A percentile compares a stretch with the other conserved stretches of the same genome.
These are phyloP conservation scores for Pangasius djambal DNA, from an alignment of 2,797 vertebrate species.

Conservation along the genomic window DNA sequence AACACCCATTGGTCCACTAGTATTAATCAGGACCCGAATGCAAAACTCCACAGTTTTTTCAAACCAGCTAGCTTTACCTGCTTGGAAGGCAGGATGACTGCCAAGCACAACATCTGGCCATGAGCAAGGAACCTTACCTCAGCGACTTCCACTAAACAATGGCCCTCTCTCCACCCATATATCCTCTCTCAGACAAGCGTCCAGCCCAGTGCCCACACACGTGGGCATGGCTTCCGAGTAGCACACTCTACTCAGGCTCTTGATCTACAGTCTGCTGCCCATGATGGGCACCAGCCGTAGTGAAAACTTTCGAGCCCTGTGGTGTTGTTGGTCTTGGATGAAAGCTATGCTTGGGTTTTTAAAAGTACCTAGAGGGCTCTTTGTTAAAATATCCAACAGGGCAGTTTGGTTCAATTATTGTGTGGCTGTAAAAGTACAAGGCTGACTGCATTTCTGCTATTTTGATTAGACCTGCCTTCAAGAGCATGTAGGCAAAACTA, in stretches of 20 bases:
- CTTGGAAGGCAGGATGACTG: slow-evolving; percentile 24
- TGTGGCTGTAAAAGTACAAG: slow-evolving; percentile 24
- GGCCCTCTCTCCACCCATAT: slow-evolving; percentile 37
- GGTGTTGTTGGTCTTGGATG: slow-evolving; percentile 68
- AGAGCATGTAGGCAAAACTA: neutral
- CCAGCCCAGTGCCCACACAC: slow-evolving; percentile 24
- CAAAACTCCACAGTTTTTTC: neutral
- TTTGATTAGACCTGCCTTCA: slow-evolving; percentile 1
- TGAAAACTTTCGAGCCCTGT: slow-evolving; percentile 61
- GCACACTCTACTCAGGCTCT: slow-evolving; percentile 23
- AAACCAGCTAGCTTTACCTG: slow-evolving; percentile 56
- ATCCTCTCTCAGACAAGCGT: neutral
- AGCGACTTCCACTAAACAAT: slow-evolving; percentile 63
- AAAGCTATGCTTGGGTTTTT: slow-evolving; percentile 57
- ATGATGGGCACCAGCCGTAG: slow-evolving; percentile 42
- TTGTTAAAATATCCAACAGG: slow-evolving; percentile 24
- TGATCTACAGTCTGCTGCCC: slow-evolving; percentile 59
- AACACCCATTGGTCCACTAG: neutral
- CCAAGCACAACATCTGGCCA: slow-evolving; percentile 67
- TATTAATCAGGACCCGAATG: slow-evolving; percentile 4
- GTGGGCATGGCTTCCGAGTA: slow-evolving; percentile 8
- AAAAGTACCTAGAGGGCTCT: slow-evolving; percentile 20
- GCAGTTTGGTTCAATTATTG: slow-evolving; percentile 25
- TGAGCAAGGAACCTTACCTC: slow-evolving; percentile 50
- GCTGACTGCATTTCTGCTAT: slow-evolving; percentile 17